Conservation (phyloP, 2,888 invertebrate species). For the Drosophila demipolita region DNA sequence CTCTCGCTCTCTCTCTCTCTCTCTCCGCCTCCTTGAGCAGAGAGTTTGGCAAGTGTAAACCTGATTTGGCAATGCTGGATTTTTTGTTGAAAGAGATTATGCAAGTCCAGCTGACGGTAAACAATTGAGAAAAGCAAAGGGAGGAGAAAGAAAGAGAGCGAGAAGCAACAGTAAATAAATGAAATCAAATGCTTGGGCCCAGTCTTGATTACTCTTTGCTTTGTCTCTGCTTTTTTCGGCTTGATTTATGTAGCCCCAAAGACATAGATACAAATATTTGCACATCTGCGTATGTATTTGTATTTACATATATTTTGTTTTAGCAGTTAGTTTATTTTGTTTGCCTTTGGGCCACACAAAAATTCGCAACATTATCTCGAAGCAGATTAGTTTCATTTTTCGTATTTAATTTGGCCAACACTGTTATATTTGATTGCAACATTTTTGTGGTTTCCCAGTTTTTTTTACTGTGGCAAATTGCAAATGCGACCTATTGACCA, state of each 20-base stretch:
- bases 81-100: constrained; percentile 53
- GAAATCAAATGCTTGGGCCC: constrained; percentile 54
- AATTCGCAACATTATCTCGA: constrained; percentile 65
- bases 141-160: constrained; percentile 12
- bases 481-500: constrained; percentile 55
- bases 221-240: constrained; percentile 22
- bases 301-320: constrained; percentile 20
- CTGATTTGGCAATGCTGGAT: constrained; percentile 60
- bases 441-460: constrained; percentile 57
- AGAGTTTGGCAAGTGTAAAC: constrained; percentile 49
- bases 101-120: constrained; percentile 57
- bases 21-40: constrained; percentile 25
- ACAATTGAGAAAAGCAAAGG: constrained; percentile 20
- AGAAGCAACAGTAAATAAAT: constrained; percentile 19
- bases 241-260: constrained; percentile 53
- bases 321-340: constrained; percentile 22
- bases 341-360: constrained; percentile 43
- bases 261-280: constrained; percentile 14
- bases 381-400: constrained; percentile 39
- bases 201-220: constrained; percentile 55
- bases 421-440: constrained; percentile 43
- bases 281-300: background rate
- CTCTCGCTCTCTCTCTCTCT: constrained; percentile 2
- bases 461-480: constrained; percentile 32
- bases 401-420: constrained; percentile 46